Conservation (phyloP, 1,140 invertebrate genomes). For the Epicauta chinensis region DNA sequence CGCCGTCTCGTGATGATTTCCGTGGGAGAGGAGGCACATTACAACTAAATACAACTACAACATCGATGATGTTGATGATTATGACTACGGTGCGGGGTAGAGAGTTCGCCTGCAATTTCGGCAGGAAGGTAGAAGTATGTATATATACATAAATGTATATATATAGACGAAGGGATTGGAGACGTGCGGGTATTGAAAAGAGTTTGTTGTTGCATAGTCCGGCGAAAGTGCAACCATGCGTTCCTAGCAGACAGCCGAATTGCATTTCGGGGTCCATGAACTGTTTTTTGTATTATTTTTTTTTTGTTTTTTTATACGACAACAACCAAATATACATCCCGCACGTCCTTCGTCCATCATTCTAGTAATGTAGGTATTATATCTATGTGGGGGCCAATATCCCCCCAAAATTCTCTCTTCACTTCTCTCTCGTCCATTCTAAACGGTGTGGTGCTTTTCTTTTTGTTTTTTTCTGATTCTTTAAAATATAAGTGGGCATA, state of each 20-base stretch:
- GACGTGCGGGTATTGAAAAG: constrained; percentile 18
- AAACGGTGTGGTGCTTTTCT: too few species aligned
- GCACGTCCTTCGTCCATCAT: constrained; percentile 7
- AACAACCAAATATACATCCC: neutral
- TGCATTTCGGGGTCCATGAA: constrained; percentile 38
- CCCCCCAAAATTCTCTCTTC: too few species aligned
- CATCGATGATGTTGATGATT: too few species aligned
- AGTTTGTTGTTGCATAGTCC: constrained; percentile 34
- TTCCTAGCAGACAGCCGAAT: constrained; percentile 43
- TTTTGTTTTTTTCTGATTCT: too few species aligned
- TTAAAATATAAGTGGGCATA: too few species aligned
- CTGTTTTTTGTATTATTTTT: constrained; percentile 8
- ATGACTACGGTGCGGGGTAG: neutral
- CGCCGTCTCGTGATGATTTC: too few species aligned
- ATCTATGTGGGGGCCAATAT: too few species aligned
- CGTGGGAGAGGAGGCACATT: too few species aligned
- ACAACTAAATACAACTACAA: too few species aligned
- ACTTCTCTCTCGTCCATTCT: too few species aligned
- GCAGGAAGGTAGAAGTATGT: constrained; percentile 13
- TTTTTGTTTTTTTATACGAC: too few species aligned
- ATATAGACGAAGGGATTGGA: constrained; percentile 6
- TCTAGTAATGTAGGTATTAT: too few species aligned
- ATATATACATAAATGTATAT: neutral
- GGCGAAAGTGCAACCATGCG: constrained; percentile 42
- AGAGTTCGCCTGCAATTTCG: constrained; percentile 18